phyloP scores from a whole-genome alignment of 2,888 invertebrate species.

The Blastobasis lacticolella region DNA sequence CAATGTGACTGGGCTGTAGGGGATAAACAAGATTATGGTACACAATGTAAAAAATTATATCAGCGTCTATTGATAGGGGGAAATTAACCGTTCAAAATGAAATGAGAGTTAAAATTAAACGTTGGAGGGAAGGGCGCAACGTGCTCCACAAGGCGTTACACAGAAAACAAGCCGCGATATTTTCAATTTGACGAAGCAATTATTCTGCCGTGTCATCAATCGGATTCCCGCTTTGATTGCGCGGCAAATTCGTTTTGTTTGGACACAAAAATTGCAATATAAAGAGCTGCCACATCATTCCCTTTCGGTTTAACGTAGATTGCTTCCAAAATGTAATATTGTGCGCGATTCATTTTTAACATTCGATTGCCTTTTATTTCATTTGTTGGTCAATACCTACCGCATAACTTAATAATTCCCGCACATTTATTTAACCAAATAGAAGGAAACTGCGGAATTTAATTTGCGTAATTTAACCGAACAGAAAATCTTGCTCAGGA shows the following conservation, averaged over 20 bases:
- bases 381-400: constrained; percentile 45
- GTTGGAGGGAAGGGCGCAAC: not conserved
- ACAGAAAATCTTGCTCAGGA: constrained; percentile 50
- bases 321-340: constrained; percentile 72
- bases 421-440: constrained; percentile 33
- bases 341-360: constrained; percentile 71
- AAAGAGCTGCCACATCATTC: constrained; percentile 75
- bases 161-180: constrained; percentile 54
- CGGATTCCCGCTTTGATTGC: constrained; percentile 74
- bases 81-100: not conserved
- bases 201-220: constrained; percentile 74
- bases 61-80: too few relatives aligned
- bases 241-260: constrained; percentile 74
- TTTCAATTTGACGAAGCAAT: constrained; percentile 74
- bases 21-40: too few relatives aligned
- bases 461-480: constrained; percentile 58
- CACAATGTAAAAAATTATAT: too few relatives aligned
- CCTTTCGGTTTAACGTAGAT: constrained; percentile 72
- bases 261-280: constrained; percentile 74
- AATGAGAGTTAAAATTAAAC: constrained; percentile 10
- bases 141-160: constrained; percentile 46
- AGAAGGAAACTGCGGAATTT: constrained; percentile 45
- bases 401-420: constrained; percentile 45
- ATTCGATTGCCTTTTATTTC: constrained; percentile 62
- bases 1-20: constrained; percentile 1